phyloP scores from a whole-genome alignment of 1,140 invertebrate genomes.

The Calliphora vicina region DNA sequence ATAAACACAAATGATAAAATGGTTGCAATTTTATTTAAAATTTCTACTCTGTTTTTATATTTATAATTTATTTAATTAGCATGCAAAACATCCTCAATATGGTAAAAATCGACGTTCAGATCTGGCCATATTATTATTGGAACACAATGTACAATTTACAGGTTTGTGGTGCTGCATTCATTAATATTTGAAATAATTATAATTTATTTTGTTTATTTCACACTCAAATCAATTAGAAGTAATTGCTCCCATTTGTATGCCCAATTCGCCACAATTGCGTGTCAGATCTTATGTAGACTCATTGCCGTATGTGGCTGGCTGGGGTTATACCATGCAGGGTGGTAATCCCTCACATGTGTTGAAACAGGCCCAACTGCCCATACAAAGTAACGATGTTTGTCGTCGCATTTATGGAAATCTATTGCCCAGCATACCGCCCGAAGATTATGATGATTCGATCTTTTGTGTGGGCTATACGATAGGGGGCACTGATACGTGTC shows the following conservation, averaged over 20 bases:
- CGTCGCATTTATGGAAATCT: conserved; percentile 65
- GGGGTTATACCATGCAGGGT: conserved; percentile 66
- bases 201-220: conserved; percentile 69
- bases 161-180: neutral
- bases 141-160: conserved; percentile 37
- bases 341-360: conserved; percentile 69
- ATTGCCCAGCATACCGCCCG: conserved; percentile 68
- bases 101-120: conserved; percentile 22
- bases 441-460: conserved; percentile 64
- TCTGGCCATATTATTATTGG: conserved; percentile 38
- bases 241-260: conserved; percentile 76
- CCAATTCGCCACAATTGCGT: conserved; percentile 63
- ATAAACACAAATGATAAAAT: neutral
- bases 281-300: conserved; percentile 58
- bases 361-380: conserved; percentile 73
- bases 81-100: conserved; percentile 11
- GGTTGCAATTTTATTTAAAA: too few relatives aligned
- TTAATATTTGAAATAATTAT: conserved; percentile 24
- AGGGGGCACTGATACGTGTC: conserved; percentile 82
- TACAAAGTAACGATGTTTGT: conserved; percentile 70
- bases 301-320: conserved; percentile 74
- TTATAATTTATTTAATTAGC: neutral
- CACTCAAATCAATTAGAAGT: conserved; percentile 58
- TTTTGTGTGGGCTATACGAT: conserved; percentile 76
- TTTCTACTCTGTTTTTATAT: too few relatives aligned